These are phyloP conservation scores for Sebastes matsubarae DNA, from an alignment of 2,797 vertebrate genomes.

Conservation along the genomic window DNA sequence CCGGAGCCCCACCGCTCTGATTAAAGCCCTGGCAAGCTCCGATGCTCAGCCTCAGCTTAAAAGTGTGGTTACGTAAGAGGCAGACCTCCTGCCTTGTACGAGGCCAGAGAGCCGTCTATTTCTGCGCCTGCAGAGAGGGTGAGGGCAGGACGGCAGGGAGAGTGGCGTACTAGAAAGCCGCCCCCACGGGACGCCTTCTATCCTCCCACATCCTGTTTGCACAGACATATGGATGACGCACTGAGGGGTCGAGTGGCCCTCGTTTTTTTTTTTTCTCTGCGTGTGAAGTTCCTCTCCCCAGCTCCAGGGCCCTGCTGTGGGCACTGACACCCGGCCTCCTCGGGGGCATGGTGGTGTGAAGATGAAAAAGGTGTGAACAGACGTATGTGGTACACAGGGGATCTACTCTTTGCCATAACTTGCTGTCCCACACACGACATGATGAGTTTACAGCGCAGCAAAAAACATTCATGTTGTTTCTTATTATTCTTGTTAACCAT, in stretches of 20 bases:
- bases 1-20: slow-evolving; percentile 57
- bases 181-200: slow-evolving; percentile 67
- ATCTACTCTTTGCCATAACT: background rate
- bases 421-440: background rate
- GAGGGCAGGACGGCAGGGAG: slow-evolving; percentile 73
- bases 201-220: slow-evolving; percentile 81
- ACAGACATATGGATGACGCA: slow-evolving; percentile 80
- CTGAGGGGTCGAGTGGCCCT: slow-evolving; percentile 57
- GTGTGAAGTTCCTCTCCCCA: slow-evolving; percentile 35
- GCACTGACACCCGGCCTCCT: slow-evolving; percentile 20
- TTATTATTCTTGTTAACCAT: background rate
- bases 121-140: slow-evolving; percentile 71
- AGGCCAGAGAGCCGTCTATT: slow-evolving; percentile 68
- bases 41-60: slow-evolving; percentile 57
- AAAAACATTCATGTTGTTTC: background rate
- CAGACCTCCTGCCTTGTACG: slow-evolving; percentile 56
- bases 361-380: slow-evolving; percentile 47
- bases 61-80: slow-evolving; percentile 67
- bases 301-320: slow-evolving; percentile 20
- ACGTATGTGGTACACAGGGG: background rate
- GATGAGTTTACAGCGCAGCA: background rate
- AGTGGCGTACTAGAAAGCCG: slow-evolving; percentile 66
- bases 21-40: slow-evolving; percentile 56
- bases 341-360: slow-evolving; percentile 20
- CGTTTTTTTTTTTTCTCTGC: slow-evolving; percentile 30